Evolutionary conservation across 2,888 invertebrate species (phyloP), one percentile per base, ranked within the genome.

Genomic region (Epinotia ramella): DNA sequence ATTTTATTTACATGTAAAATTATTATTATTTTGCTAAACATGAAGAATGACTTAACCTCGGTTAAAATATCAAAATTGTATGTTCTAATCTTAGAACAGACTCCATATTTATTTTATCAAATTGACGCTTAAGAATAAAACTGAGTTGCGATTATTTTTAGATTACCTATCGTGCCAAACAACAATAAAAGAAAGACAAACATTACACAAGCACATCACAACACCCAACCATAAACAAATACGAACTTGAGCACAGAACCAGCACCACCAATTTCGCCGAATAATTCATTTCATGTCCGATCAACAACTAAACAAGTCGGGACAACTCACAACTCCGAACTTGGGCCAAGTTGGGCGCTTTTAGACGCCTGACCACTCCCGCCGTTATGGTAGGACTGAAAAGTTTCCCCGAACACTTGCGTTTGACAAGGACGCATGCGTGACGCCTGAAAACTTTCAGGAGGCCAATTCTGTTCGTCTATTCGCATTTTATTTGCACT

Each of bases 191-290:
- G 2, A 62, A 6, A n/a, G 18, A 53, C 53, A 40, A 28, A 65
- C 1, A 65, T n/a, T n/a, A n/a, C 7, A 28, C 11, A 28, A 67
- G 46, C 67, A 74, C 28, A 20, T 49, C 46, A 33, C 60, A 53
- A 28, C 66, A 62, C 78, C 77, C 20, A 56, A 79, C 78, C 74
- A 74, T 73, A 68, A 81, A 79, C 68, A 82, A 82, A 88, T 91
- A 91, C 91, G 77, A 87, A 93, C 92, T 92, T 83, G 91, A 86
- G 81, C 88, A 89, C 80, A 92, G 80, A 83, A 92, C 86, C 77
- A 91, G 87, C 77, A 92, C 81, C 87, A 90, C 87, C 79, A 91
- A 86, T 79, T 88, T 84, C 78, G 83, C 84, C 73, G 90, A 85
- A 84, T 86, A 88, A 86, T 90, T 85, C 93, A 92, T 92, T 53